These are phyloP conservation scores for Molossus alvarezi DNA, from an alignment of 2,797 vertebrate genomes.

Conservation along the genomic window DNA sequence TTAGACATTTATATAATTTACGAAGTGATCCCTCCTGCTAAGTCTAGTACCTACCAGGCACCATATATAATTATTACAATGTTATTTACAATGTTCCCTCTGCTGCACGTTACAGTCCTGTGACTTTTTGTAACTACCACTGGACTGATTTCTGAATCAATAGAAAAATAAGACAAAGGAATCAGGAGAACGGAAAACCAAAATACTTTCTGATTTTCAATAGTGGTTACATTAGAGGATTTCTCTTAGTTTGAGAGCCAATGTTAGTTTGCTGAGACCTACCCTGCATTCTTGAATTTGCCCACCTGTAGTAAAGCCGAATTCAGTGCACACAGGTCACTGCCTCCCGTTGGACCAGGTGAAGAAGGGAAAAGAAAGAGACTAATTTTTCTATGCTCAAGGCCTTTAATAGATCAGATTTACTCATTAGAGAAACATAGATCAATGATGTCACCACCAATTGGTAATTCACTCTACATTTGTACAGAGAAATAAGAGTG, in stretches of 20 bases:
- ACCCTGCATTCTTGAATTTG: not conserved
- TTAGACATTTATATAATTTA: not conserved
- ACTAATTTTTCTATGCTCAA: not conserved
- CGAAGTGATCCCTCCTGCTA: not conserved
- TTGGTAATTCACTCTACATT: not conserved
- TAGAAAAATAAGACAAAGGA: constrained; percentile 25
- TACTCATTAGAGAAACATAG: not conserved
- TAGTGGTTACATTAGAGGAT: not conserved
- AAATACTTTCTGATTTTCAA: constrained; percentile 14
- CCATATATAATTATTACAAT: not conserved
- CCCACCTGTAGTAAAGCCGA: constrained; percentile 1
- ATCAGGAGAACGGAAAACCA: constrained; percentile 33
- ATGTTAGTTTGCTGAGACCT: constrained; percentile 10
- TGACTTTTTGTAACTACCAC: constrained; percentile 2
- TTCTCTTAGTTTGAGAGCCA: not conserved
- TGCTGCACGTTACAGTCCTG: too few species aligned
- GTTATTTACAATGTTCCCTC: not conserved
- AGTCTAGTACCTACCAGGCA: not conserved
- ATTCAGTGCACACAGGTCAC: not conserved
- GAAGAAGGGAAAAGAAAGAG: not conserved
- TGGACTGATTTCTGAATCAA: constrained; percentile 32
- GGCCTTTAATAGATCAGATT: not conserved
- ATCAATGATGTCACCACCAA: not conserved
- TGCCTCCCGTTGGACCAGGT: not conserved
- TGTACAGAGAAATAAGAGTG: not conserved